Evolutionary conservation across 1,140 invertebrate species (phyloP).

Genomic region (Pachyrhynchus sulphureomaculatus): DNA sequence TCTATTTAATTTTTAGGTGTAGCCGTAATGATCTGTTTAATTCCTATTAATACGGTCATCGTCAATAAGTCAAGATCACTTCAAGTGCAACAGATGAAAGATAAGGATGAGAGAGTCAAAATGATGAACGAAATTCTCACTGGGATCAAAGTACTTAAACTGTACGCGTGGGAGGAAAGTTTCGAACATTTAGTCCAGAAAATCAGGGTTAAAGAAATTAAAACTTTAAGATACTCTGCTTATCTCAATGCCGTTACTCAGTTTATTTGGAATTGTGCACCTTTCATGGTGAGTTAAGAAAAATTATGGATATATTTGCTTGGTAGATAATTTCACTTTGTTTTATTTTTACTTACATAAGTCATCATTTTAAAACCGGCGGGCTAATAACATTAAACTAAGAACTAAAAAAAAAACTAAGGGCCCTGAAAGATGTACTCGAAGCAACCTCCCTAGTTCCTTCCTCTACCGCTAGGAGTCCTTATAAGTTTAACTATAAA

Average conservation of each 20-base stretch:
- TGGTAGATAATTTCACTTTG: too few species aligned
- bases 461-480: too few species aligned
- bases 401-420: too few species aligned
- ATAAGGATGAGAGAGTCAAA: constrained; percentile 89
- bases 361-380: too few species aligned
- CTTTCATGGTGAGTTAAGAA: constrained; percentile 84
- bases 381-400: too few species aligned
- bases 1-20: constrained; percentile 54
- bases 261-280: constrained; percentile 94
- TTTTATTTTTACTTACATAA: too few species aligned
- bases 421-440: too few species aligned
- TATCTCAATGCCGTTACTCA: constrained; percentile 88
- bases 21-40: constrained; percentile 86
- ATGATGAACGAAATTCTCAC: constrained; percentile 60
- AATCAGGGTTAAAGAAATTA: constrained; percentile 81
- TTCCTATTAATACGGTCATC: constrained; percentile 86
- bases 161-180: constrained; percentile 57
- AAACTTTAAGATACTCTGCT: constrained; percentile 79
- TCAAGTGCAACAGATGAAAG: constrained; percentile 87
- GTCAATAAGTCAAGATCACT: constrained; percentile 79
- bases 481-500: too few species aligned
- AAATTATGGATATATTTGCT: background rate
- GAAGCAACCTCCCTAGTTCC: too few species aligned
- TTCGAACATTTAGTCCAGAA: constrained; percentile 81
- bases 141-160: constrained; percentile 31